Evolutionary conservation across 2,888 invertebrate species (phyloP).

Genomic region (Hypercompe scribonia): DNA sequence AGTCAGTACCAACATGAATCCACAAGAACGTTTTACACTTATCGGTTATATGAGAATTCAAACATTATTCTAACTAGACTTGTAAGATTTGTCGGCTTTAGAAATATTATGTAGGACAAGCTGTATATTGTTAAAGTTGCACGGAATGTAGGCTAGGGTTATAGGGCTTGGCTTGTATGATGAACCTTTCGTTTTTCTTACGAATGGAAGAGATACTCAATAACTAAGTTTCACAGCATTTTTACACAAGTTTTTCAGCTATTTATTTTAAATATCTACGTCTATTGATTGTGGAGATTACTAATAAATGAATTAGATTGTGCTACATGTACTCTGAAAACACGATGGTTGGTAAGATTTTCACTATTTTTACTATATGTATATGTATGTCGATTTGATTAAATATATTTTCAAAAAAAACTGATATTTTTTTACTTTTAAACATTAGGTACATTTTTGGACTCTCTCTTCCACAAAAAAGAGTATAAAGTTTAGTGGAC

Average conservation of each 20-base stretch:
- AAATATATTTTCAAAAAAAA: background rate
- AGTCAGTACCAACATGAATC: slow-evolving; percentile 10
- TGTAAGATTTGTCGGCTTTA: slow-evolving; percentile 8
- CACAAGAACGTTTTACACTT: slow-evolving; percentile 25
- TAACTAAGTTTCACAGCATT: background rate
- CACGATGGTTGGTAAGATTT: background rate
- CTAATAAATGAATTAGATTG: background rate
- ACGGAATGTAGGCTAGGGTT: background rate
- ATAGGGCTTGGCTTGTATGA: background rate
- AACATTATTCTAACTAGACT: slow-evolving; percentile 8
- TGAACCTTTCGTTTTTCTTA: too few relatives aligned
- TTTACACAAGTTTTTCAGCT: background rate
- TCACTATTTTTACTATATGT: too few relatives aligned
- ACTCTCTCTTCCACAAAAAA: too few relatives aligned
- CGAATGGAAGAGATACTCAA: background rate
- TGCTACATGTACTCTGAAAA: background rate
- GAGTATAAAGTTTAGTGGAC: too few relatives aligned
- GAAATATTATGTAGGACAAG: slow-evolving; percentile 6
- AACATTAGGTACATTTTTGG: too few relatives aligned
- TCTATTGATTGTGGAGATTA: background rate
- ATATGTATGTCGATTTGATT: too few relatives aligned
- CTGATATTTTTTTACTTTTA: too few relatives aligned
- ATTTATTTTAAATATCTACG: background rate
- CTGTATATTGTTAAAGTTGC: background rate
- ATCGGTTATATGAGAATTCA: slow-evolving; percentile 20